Conservation (phyloP, 2,888 invertebrate species). For the Habroteleia sp. region DNA sequence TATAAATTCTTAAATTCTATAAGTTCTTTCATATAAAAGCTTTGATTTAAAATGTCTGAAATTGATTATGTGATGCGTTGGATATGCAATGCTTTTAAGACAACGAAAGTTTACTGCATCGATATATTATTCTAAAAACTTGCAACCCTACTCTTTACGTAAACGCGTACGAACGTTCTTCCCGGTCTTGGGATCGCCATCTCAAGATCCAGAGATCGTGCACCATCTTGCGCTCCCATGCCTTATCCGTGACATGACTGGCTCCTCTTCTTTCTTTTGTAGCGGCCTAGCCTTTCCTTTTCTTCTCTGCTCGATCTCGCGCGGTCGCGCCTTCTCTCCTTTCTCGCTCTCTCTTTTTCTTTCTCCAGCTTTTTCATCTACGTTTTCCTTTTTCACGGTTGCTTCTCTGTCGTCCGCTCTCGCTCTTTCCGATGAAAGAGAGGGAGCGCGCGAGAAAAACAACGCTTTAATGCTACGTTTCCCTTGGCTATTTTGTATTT, state of each 20-base stretch:
- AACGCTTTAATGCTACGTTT: constrained; percentile 61
- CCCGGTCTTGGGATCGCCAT: constrained; percentile 49
- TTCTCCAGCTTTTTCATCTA: constrained; percentile 12
- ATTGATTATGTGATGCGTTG: no score
- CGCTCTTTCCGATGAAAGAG: constrained; percentile 47
- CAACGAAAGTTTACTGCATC: constrained; percentile 39
- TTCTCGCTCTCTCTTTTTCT: constrained; percentile 8
- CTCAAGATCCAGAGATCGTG: constrained; percentile 47
- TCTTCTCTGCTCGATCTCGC: constrained; percentile 56
- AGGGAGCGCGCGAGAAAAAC: constrained; percentile 42
- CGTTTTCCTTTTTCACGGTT: constrained; percentile 31
- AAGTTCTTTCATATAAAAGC: no score
- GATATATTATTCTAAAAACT: constrained; percentile 56
- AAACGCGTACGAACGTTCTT: constrained; percentile 35
- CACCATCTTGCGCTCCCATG: constrained; percentile 57
- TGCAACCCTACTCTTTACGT: constrained; percentile 44
- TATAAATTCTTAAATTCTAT: no score
- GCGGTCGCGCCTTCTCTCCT: constrained; percentile 43
- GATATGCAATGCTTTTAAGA: constrained; percentile 20
- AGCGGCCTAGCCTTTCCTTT: constrained; percentile 54
- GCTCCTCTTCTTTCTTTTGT: constrained; percentile 59
- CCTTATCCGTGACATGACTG: constrained; percentile 61
- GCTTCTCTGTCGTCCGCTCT: constrained; percentile 24
- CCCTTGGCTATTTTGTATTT: constrained; percentile 58
- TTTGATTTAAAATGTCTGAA: no score